Base-by-base conservation (phyloP, 2,113 vertebrate species). In the Mustela lutreola region DNA sequence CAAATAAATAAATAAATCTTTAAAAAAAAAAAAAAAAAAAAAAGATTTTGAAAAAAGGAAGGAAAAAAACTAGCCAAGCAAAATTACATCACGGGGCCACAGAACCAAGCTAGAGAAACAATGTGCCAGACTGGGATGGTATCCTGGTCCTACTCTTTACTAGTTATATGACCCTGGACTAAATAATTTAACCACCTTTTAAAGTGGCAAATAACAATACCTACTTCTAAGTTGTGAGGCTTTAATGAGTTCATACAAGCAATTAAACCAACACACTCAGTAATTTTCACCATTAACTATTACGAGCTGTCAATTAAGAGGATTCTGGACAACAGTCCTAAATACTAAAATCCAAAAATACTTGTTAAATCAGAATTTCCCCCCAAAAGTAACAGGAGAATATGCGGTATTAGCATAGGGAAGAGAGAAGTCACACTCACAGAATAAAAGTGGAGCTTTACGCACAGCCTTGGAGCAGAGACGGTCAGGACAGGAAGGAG, bases 371-470 rank as follows among this genome's bases (percentile, higher is more conserved):
- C 58, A 95, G 26, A 84, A 92, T 76, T 80, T 58, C 81, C 36
- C 36, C 42, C 65, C 53, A 10, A 67, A 85, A 60, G 24, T 84
- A 76, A 93, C 31, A 81, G 82, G 22, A 28, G 50, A 67, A 94
- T 31, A 84, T 15, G n/a, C 7, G 4, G 58, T 4, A 70, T 63
- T 84, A 31, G 82, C 12, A 88, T 45, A 82, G 1, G 63, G 18
- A 96, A 79, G 53, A 94, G 15, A 97, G 42, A 89, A 78, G 15
- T 70, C 81, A 80, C 65, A 94, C 89, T 98, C 62, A 92, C 45
- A 84, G 73, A 94, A 94, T 90, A 65, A 50, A 71, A 90, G 89
- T 78, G 12, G 60, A 90, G 58, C 53, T 73, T 94, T 65, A 88
- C 3, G 85, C 58, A 39, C 18, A 87, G 85, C 31, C 60, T 79